phyloP scores from a whole-genome alignment of 1,140 invertebrate species.

The Tetraneura akinire region DNA sequence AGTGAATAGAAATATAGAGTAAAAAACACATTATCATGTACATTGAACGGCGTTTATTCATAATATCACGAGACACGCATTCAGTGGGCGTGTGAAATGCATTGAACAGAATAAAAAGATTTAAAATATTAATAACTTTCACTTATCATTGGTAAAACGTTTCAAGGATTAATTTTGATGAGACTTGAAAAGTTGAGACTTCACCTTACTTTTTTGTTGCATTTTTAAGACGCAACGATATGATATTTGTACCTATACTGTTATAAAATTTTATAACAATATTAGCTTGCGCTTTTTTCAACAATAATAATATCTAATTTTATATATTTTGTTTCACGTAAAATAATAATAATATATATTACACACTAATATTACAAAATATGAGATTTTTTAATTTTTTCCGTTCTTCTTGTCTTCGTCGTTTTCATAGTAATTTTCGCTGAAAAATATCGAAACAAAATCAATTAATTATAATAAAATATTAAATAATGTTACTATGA shows the following conservation, averaged over 20 bases:
- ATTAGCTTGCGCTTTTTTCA: not conserved
- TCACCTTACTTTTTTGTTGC: not conserved
- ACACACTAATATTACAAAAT: not conserved
- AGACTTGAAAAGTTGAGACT: not conserved
- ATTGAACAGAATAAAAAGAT: constrained; percentile 26
- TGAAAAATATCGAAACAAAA: constrained; percentile 59
- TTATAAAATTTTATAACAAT: too few relatives aligned
- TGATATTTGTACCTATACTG: too few relatives aligned
- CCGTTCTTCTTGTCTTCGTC: constrained; percentile 57
- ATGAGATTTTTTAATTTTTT: constrained; percentile 39
- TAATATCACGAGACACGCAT: constrained; percentile 13
- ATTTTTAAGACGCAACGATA: not conserved
- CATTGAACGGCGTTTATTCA: too few relatives aligned
- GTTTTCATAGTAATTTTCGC: constrained; percentile 71
- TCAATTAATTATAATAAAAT: too few relatives aligned
- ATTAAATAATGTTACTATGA: too few relatives aligned
- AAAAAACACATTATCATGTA: too few relatives aligned
- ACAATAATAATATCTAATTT: not conserved
- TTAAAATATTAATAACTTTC: constrained; percentile 13
- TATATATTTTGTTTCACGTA: not conserved
- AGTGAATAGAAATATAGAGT: too few relatives aligned
- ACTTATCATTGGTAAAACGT: constrained; percentile 1
- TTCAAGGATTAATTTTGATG: constrained; percentile 30
- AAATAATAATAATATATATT: constrained; percentile 24
- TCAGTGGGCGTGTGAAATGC: constrained; percentile 17